Evolutionary conservation across 2,113 vertebrate genomes (phyloP).

Genomic region (Lethenteron reissneri): DNA sequence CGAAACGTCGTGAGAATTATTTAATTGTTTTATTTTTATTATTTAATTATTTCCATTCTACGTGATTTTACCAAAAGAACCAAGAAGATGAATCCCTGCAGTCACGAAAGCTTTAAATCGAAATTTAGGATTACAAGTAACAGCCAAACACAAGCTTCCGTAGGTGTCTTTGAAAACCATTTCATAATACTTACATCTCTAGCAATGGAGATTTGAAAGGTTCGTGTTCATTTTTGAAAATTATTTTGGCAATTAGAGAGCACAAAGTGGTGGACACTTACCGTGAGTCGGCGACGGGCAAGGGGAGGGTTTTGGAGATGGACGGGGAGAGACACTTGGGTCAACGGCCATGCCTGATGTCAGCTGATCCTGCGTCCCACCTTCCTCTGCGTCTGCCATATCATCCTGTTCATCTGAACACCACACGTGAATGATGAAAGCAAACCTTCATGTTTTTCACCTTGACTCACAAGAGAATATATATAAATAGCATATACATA

Average conservation of each 20-base stretch:
- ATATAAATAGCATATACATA: too few species aligned
- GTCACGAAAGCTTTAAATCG: neutral
- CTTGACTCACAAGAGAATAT: conserved; percentile 40
- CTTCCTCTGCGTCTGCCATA: conserved; percentile 56
- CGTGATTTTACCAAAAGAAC: too few species aligned
- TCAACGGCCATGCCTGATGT: conserved; percentile 29
- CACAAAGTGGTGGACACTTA: conserved; percentile 32
- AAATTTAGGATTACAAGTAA: neutral
- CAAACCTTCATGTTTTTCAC: too few species aligned
- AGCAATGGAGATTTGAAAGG: neutral
- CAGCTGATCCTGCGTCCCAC: conserved; percentile 75
- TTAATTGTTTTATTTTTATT: too few species aligned
- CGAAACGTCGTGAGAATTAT: too few species aligned
- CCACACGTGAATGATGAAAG: too few species aligned
- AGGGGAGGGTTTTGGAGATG: conserved; percentile 60
- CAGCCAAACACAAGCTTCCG: neutral
- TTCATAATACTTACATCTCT: neutral
- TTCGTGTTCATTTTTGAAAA: conserved; percentile 22
- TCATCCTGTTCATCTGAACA: conserved; percentile 39
- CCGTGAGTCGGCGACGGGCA: conserved; percentile 61
- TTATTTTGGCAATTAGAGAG: conserved; percentile 40
- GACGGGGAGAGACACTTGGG: conserved; percentile 41
- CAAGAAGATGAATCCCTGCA: too few species aligned
- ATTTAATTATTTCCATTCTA: too few species aligned
- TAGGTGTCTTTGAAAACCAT: neutral